Conservation (phyloP, 1,140 invertebrate species). For the Asobara japonica region DNA sequence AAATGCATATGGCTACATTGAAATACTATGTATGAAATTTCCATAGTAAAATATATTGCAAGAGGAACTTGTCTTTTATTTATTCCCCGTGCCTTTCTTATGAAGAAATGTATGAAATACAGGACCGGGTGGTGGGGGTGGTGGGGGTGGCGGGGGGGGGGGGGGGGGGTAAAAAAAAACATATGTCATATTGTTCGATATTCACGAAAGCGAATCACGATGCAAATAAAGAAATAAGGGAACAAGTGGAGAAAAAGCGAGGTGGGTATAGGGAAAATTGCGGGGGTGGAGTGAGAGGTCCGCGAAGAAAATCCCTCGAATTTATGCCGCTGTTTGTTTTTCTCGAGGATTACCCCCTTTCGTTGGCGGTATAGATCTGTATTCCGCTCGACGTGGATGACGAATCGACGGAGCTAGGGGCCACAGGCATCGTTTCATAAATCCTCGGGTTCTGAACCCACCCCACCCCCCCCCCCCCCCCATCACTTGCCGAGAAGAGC, state of each 20-base stretch:
- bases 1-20: conserved; percentile 15
- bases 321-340: conserved; percentile 36
- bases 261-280: not conserved
- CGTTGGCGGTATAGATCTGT: conserved; percentile 30
- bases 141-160: too few relatives aligned
- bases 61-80: conserved; percentile 1
- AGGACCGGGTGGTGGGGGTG: not conserved
- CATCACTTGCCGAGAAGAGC: not conserved
- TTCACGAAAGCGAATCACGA: conserved; percentile 29
- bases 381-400: conserved; percentile 33
- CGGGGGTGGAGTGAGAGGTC: not conserved
- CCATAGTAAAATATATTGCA: conserved; percentile 12
- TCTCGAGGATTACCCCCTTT: conserved; percentile 29
- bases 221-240: conserved; percentile 12
- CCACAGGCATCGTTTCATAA: conserved; percentile 32
- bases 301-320: conserved; percentile 26
- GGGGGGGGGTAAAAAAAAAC: not conserved
- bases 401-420: conserved; percentile 32
- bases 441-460: conserved; percentile 11
- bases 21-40: conserved; percentile 14
- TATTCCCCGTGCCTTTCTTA: conserved; percentile 2
- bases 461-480: not conserved
- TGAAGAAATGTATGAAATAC: conserved; percentile 12
- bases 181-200: conserved; percentile 34
- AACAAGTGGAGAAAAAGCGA: not conserved